Evolutionary conservation across 2,888 invertebrate species (phyloP).

Genomic region (Cacoxenus indagator): DNA sequence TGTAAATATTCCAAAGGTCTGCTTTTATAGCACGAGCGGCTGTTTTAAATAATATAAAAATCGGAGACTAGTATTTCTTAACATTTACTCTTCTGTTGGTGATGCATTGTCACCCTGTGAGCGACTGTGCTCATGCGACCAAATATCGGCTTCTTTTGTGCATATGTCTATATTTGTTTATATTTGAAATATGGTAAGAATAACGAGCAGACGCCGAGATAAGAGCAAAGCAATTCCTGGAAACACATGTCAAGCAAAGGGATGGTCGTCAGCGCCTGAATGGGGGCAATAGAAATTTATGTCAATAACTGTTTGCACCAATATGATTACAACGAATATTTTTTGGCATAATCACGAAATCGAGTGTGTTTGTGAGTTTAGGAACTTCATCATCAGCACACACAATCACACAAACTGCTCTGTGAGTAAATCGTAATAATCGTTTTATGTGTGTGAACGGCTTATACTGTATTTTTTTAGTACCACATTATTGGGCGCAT

Average conservation of each 20-base stretch:
- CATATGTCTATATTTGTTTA: constrained; percentile 63
- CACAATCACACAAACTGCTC: constrained; percentile 26
- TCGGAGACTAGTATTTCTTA: no score
- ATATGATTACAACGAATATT: constrained; percentile 25
- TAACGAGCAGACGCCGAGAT: neutral
- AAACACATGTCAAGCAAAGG: constrained; percentile 7
- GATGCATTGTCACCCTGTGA: no score
- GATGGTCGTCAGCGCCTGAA: constrained; percentile 35
- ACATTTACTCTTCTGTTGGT: no score
- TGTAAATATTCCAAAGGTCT: no score
- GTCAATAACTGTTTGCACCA: constrained; percentile 55
- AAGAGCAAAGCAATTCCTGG: constrained; percentile 2
- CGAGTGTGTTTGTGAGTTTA: constrained; percentile 28
- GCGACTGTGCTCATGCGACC: constrained; percentile 44
- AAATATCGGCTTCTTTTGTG: constrained; percentile 38
- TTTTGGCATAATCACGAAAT: constrained; percentile 32
- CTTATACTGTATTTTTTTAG: constrained; percentile 32
- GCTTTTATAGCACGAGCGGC: no score
- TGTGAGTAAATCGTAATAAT: constrained; percentile 55
- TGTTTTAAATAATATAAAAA: no score
- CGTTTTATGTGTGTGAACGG: constrained; percentile 56
- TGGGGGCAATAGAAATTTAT: constrained; percentile 56
- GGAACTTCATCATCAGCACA: neutral
- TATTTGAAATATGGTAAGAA: constrained; percentile 49
- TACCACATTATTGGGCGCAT: constrained; percentile 56